A percentile compares a stretch with the other conserved stretches of the same genome.
phyloP scores from a whole-genome alignment of 2,797 vertebrate species.

The Bradypodion pumilum region DNA sequence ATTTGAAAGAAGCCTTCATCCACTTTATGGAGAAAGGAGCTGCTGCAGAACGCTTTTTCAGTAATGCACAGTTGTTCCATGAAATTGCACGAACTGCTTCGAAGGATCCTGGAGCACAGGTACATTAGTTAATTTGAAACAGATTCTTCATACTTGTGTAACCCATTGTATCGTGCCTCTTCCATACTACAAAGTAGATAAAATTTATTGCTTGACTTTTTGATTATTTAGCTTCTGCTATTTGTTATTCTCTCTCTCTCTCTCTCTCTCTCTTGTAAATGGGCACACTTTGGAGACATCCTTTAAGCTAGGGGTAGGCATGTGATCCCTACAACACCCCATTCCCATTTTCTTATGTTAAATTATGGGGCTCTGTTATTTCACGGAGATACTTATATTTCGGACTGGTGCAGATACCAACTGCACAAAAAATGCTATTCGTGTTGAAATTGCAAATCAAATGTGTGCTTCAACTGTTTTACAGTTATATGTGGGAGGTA shows the following conservation, averaged over 20 bases:
- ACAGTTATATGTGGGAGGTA: constrained; percentile 96
- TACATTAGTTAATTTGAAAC: constrained; percentile 37
- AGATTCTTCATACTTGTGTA: fast-evolving
- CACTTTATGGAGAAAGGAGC: constrained; percentile 91
- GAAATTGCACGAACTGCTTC: constrained; percentile 84
- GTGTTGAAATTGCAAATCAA: constrained; percentile 27
- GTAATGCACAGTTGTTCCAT: constrained; percentile 82
- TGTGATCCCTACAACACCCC: no score
- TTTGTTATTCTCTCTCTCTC: background rate
- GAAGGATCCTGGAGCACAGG: constrained; percentile 89
- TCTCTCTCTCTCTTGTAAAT: no score
- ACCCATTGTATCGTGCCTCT: background rate
- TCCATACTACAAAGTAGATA: background rate
- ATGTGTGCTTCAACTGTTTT: constrained; percentile 61
- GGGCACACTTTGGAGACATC: no score
- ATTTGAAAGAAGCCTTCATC: constrained; percentile 88
- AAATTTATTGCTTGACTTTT: background rate
- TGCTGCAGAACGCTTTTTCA: constrained; percentile 95
- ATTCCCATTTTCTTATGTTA: background rate
- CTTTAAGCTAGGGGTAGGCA: no score
- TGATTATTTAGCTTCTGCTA: background rate
- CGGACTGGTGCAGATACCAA: constrained; percentile 1
- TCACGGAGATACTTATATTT: background rate
- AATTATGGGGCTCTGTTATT: background rate
- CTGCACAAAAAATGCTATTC: background rate